Base-by-base conservation (phyloP, 2,797 vertebrate genomes). In the Dipus sagitta region DNA sequence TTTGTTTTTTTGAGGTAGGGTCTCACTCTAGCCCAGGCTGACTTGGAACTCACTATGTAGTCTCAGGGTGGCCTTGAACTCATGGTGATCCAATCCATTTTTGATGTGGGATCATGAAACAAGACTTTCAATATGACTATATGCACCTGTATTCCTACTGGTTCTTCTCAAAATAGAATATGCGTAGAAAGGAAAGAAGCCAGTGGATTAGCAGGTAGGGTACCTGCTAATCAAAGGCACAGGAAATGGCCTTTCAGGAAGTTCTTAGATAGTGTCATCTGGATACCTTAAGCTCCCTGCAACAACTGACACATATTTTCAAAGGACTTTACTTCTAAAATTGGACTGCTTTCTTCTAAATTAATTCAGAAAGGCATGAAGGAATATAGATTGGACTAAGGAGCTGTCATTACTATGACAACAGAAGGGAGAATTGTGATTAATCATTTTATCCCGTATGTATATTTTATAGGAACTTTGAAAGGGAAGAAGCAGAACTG, bases 401-500 rank as follows among this genome's bases (percentile, higher is more conserved):
- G 84, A 94, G 87, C 67, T 85, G 21, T 21, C 52, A 95, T 95
- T 93, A 67, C 96, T 85, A 96, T 97, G 89, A 93, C 87, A 96
- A 97, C 89, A 79, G 28, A 88, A 64, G 65, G 38, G 5, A 90
- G 89, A 92, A 93, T 89, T 93, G 89, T 88, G 93, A 94, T 88
- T 97, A 97, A 97, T 96, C 93, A 94, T 92, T 95, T 96, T 94
- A 95, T 94, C 80, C 64, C 83, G 62, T 85, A 79, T 90, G 74
- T 92, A 94, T 96, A 93, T 94, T 96, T 94, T 87, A 95, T 38
- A 68, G 92, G 65, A 94, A 87, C 62, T 85, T 92, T 85, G 38
- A 94, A 91, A 87, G 78, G 30, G 90, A 93, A 42, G 52, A 88
- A 87, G 82, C 71, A 38, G 64, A 83, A 87, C 23, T 67, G 32